Evolutionary conservation across 2,113 vertebrate species (phyloP).

Genomic region (Parus major): DNA sequence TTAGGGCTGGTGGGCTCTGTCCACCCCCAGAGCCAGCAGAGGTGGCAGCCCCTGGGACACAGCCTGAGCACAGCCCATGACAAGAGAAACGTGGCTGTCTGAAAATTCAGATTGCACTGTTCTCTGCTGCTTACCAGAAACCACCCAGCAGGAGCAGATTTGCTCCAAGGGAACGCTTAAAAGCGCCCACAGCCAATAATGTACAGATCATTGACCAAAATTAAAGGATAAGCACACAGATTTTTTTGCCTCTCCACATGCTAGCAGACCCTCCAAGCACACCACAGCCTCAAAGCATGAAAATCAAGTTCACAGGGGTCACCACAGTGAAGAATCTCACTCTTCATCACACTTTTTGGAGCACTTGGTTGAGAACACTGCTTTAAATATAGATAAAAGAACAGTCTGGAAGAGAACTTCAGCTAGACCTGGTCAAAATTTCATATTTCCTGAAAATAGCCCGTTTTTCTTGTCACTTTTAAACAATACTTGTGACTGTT

Average conservation of each 20-base stretch:
- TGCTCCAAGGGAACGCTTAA: background rate
- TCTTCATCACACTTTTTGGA: background rate
- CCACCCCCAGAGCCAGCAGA: background rate
- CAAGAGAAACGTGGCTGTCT: fast-evolving
- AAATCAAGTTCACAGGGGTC: background rate
- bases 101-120: background rate
- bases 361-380: background rate
- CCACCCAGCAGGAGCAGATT: background rate
- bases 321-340: background rate
- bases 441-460: background rate
- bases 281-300: background rate
- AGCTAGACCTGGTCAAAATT: background rate
- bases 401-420: background rate
- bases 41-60: background rate
- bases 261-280: background rate
- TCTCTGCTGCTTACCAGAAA: background rate
- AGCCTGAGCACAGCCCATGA: background rate
- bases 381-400: background rate
- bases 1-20: background rate
- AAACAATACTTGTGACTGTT: background rate
- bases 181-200: background rate
- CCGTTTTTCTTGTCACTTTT: background rate
- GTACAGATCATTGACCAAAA: background rate
- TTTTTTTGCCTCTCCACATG: background rate
- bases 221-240: background rate